Evolutionary conservation across 2,888 invertebrate species (phyloP).

Genomic region (Dryobota labecula): DNA sequence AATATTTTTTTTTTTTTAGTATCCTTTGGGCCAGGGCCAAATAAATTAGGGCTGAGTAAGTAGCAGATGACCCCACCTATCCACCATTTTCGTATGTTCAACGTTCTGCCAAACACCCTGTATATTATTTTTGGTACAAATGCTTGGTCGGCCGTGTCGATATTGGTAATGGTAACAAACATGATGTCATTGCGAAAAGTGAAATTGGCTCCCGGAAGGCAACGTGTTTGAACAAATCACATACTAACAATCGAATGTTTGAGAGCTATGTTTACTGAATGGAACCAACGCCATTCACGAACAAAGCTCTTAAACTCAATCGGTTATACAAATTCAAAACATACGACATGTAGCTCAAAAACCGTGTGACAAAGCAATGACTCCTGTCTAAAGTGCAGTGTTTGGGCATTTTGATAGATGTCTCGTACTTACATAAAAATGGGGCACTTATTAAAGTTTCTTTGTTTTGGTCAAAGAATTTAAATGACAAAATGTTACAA

Average conservation of each 20-base stretch:
- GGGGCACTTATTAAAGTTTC: not conserved
- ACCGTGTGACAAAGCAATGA: slow-evolving; percentile 31
- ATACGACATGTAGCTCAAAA: slow-evolving; percentile 34
- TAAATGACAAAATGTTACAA: not conserved
- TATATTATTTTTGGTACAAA: slow-evolving; percentile 33
- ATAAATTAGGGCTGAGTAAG: no score
- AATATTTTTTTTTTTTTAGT: no score
- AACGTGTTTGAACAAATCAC: slow-evolving; percentile 60
- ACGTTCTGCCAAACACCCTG: no score
- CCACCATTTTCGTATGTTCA: no score
- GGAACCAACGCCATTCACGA: slow-evolving; percentile 63
- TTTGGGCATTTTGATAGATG: slow-evolving; percentile 11
- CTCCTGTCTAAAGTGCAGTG: slow-evolving; percentile 29
- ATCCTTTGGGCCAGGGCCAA: no score
- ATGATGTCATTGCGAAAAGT: slow-evolving; percentile 73
- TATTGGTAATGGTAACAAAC: slow-evolving; percentile 56
- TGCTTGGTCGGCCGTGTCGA: slow-evolving; percentile 50
- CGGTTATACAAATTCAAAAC: slow-evolving; percentile 49
- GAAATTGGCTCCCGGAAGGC: slow-evolving; percentile 72
- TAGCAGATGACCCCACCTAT: no score
- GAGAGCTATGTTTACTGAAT: slow-evolving; percentile 64
- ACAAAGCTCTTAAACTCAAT: slow-evolving; percentile 54
- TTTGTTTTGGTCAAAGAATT: not conserved
- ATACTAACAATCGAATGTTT: slow-evolving; percentile 64
- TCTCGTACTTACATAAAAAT: slow-evolving; percentile 5